These are phyloP conservation scores for Maccullochella peelii DNA, from an alignment of 2,113 vertebrate genomes.

Conservation along the genomic window DNA sequence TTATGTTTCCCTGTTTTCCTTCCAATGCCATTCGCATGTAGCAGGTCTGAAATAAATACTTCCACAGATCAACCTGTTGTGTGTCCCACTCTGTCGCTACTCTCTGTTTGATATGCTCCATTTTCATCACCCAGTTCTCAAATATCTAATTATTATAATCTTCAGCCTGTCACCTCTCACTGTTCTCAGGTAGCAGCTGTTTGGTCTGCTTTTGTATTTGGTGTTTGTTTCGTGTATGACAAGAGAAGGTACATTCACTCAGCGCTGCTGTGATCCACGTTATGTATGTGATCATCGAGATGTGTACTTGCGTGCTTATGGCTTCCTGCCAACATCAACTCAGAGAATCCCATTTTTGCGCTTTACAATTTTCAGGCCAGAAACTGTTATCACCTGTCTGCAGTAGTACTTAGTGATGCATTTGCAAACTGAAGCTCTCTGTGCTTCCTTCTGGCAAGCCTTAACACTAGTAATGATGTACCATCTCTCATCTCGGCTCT, in stretches of 20 bases:
- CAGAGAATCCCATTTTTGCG: not conserved
- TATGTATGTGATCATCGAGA: not conserved
- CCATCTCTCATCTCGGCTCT: not conserved
- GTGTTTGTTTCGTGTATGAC: not conserved
- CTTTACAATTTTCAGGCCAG: not conserved
- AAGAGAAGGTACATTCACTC: not conserved
- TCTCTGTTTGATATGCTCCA: not conserved
- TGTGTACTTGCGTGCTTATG: not conserved
- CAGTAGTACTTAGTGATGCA: not conserved
- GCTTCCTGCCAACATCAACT: not conserved
- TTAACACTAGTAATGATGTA: not conserved
- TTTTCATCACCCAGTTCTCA: not conserved
- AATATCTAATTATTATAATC: not conserved
- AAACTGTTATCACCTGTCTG: not conserved
- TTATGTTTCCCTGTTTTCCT: not conserved
- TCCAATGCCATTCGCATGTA: slow-evolving; percentile 21
- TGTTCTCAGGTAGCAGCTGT: not conserved
- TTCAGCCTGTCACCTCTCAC: not conserved
- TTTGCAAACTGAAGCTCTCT: not conserved
- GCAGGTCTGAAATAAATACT: slow-evolving; percentile 45
- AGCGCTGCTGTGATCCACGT: not conserved
- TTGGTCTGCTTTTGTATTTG: not conserved
- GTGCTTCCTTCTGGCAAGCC: not conserved
- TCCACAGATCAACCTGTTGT: not conserved
- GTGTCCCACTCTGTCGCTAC: not conserved